Conservation (phyloP, 2,797 vertebrate species). For the Pseudochirops corinnae region DNA sequence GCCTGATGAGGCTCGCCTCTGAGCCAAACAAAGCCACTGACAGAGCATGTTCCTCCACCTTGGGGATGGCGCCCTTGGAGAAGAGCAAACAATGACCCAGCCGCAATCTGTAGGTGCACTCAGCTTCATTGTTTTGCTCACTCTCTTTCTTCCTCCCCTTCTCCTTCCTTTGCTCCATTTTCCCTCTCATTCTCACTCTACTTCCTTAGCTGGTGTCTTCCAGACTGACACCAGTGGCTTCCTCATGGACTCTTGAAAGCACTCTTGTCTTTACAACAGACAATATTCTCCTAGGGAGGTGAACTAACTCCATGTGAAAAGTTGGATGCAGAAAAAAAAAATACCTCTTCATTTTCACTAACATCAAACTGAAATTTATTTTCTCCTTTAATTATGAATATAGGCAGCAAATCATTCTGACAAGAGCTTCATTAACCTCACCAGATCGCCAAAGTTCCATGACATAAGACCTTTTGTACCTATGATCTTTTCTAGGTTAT, state of each 20-base stretch:
- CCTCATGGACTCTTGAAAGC: neutral
- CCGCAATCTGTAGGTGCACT: neutral
- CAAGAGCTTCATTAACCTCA: neutral
- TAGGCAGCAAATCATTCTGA: neutral
- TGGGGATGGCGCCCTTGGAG: neutral
- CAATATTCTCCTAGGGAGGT: neutral
- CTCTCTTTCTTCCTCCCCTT: neutral
- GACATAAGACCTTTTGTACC: neutral
- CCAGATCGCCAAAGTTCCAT: neutral
- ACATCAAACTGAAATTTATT: neutral
- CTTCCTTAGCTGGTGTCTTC: neutral
- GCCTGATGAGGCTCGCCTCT: conserved; percentile 26
- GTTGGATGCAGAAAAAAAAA: neutral
- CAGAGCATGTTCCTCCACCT: neutral
- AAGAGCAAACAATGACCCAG: neutral
- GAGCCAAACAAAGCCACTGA: neutral
- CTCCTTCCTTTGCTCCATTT: neutral
- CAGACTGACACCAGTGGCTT: neutral
- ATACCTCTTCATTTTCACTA: neutral
- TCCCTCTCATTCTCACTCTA: neutral
- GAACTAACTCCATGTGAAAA: neutral
- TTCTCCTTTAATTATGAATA: too few relatives aligned
- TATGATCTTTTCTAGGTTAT: neutral
- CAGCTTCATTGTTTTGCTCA: neutral
- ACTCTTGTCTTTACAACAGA: neutral